Conservation (phyloP, 2,797 vertebrate genomes). For the Danio kyathit region DNA sequence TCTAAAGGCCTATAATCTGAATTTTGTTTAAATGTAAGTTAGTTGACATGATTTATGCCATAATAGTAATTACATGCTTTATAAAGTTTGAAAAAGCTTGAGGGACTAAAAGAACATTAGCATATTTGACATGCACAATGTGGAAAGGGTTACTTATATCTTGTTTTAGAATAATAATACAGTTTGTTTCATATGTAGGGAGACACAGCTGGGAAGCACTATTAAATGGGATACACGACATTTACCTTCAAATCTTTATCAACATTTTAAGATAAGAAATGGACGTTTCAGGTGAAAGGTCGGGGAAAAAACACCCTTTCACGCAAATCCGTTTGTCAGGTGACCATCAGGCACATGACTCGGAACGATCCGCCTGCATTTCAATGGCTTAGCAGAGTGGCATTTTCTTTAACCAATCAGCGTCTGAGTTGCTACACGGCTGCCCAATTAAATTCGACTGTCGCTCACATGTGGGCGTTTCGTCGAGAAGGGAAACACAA, state of each 20-base stretch:
- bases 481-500: constrained; percentile 76
- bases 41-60: not conserved
- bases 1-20: not conserved
- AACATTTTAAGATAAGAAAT: constrained; percentile 3
- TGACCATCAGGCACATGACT: constrained; percentile 84
- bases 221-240: not conserved
- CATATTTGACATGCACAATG: constrained; percentile 1
- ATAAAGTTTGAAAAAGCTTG: not conserved
- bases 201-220: too few species aligned
- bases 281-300: constrained; percentile 68
- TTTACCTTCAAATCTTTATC: not conserved
- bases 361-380: constrained; percentile 62
- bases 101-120: not conserved
- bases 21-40: not conserved
- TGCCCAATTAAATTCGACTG: constrained; percentile 73
- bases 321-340: constrained; percentile 77
- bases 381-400: constrained; percentile 62
- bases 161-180: not conserved
- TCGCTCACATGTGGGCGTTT: constrained; percentile 63
- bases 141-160: not conserved
- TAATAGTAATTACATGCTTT: not conserved
- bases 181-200: not conserved
- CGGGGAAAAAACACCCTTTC: constrained; percentile 74
- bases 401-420: constrained; percentile 69
- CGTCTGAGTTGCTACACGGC: rapidly evolving